Percentiles rank a stretch among this genome's conserved stretches.
Evolutionary conservation across 2,888 invertebrate genomes (phyloP).

Genomic region (Rhyacophila evoluta): DNA sequence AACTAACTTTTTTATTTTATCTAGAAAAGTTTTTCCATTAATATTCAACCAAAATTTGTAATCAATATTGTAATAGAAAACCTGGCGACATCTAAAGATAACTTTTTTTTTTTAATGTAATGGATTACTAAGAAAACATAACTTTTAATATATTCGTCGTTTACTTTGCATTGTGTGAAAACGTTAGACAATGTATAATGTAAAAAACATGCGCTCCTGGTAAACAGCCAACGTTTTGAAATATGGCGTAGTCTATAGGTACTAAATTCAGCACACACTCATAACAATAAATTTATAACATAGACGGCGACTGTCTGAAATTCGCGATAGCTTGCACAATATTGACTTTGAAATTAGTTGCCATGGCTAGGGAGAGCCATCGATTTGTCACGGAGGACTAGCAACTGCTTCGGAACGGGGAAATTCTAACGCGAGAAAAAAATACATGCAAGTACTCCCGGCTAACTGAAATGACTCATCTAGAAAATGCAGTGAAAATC

Average conservation of each 20-base stretch:
- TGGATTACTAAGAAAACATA: too few relatives aligned
- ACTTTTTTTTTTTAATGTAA: too few relatives aligned
- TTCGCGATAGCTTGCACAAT: slow-evolving; percentile 10
- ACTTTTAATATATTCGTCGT: too few relatives aligned
- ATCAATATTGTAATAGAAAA: too few relatives aligned
- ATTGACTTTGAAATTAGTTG: slow-evolving; percentile 20
- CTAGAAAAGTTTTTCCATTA: too few relatives aligned
- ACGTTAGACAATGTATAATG: neutral
- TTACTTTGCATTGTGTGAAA: neutral
- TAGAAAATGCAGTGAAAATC: neutral
- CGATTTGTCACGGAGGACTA: neutral
- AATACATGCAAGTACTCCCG: neutral
- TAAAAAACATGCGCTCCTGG: neutral
- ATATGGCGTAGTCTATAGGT: neutral
- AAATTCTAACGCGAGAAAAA: neutral
- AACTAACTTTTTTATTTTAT: too few relatives aligned
- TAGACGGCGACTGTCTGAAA: neutral
- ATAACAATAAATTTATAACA: neutral
- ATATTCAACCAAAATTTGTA: too few relatives aligned
- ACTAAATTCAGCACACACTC: neutral
- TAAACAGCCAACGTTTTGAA: slow-evolving; percentile 11
- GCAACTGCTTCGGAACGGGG: neutral
- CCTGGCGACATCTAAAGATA: too few relatives aligned
- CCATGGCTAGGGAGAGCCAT: neutral
- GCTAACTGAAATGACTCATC: neutral